Conservation (phyloP, 2,113 vertebrate species). For the Zootoca vivipara region DNA sequence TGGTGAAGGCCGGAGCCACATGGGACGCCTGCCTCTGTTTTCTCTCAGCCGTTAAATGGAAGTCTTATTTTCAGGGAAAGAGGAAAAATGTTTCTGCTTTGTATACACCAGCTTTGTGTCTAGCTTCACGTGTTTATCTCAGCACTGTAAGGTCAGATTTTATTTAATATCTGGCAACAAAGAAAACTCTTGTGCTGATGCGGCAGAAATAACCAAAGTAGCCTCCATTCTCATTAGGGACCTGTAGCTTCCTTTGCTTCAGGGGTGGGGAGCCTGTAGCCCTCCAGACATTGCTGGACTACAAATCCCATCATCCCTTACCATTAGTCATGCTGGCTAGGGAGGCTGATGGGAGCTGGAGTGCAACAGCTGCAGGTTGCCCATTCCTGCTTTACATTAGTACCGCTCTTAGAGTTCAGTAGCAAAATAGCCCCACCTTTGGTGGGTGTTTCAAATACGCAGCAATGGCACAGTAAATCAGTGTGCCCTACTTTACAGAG, state of each 20-base stretch:
- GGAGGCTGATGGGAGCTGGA: not conserved
- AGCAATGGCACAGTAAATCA: not conserved
- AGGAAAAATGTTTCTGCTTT: slow-evolving; percentile 6
- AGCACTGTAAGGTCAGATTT: not conserved
- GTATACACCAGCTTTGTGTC: not conserved
- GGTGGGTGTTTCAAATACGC: not conserved
- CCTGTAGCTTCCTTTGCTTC: slow-evolving; percentile 8
- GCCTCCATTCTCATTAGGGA: not conserved
- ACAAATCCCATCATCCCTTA: not conserved
- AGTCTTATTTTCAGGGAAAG: not conserved
- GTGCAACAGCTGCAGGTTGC: accelerated
- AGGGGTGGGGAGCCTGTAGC: too few relatives aligned
- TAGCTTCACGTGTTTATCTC: slow-evolving; percentile 27
- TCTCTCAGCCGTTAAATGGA: slow-evolving; percentile 31
- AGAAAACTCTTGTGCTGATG: not conserved
- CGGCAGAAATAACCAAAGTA: not conserved
- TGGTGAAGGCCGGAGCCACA: not conserved
- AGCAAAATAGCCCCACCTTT: not conserved
- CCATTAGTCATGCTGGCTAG: not conserved
- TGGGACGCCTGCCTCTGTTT: not conserved
- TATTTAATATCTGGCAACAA: not conserved
- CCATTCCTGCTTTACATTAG: not conserved
- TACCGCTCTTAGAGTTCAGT: not conserved
- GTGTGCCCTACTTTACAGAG: too few relatives aligned
- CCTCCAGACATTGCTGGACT: too few relatives aligned